These are phyloP conservation scores for Smithornis capensis DNA, from an alignment of 2,113 vertebrate species.

Conservation along the genomic window DNA sequence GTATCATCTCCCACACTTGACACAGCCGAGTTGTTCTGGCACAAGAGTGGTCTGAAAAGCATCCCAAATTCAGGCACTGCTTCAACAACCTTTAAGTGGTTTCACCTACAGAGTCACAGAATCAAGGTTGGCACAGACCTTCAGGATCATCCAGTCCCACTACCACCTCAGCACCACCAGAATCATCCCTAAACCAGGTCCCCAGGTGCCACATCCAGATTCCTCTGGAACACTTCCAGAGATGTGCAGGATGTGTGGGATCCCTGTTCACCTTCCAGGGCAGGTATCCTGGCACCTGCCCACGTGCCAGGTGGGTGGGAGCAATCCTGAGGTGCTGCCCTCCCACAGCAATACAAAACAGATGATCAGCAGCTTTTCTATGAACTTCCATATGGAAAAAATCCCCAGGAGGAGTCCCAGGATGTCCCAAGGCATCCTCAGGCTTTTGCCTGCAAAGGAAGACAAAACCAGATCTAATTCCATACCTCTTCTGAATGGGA, in stretches of 20 bases:
- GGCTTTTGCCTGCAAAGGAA: background rate
- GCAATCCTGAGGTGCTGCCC: background rate
- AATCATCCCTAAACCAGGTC: background rate
- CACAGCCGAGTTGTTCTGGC: background rate
- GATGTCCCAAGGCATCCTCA: background rate
- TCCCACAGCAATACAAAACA: background rate
- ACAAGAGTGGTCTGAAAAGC: background rate
- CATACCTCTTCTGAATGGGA: background rate
- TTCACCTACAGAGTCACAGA: background rate
- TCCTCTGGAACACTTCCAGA: background rate
- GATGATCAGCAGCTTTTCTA: background rate
- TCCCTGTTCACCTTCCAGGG: background rate
- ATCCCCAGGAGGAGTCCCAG: background rate
- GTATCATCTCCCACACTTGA: background rate
- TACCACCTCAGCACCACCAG: background rate
- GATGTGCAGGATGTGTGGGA: background rate
- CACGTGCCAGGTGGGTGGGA: background rate
- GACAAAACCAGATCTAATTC: background rate
- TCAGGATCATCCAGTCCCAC: background rate
- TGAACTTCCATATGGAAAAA: background rate
- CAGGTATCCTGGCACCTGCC: background rate
- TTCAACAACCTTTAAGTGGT: background rate
- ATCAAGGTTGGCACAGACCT: background rate
- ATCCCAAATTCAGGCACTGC: background rate
- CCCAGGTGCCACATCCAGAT: background rate